Conservation (phyloP, 2,888 invertebrate species). For the Erannis defoliaria region DNA sequence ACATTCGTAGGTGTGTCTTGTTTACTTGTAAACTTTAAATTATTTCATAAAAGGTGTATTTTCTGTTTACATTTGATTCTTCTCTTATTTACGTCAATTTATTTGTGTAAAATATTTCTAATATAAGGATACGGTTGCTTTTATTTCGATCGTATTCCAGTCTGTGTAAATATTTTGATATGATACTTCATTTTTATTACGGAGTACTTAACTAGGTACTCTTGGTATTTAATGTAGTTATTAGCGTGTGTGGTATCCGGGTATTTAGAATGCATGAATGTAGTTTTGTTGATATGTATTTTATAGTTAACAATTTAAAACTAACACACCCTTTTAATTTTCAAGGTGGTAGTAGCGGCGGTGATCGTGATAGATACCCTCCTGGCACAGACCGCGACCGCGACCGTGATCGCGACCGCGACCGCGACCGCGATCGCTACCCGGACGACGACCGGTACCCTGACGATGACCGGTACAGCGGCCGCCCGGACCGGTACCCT, state of each 20-base stretch:
- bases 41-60: conserved; percentile 7
- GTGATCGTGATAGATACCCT: conserved; percentile 49
- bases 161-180: conserved; percentile 11
- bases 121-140: neutral
- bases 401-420: conserved; percentile 53
- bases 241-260: conserved; percentile 18
- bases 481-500: conserved; percentile 81
- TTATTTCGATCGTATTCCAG: neutral
- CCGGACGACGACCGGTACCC: conserved; percentile 85
- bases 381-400: conserved; percentile 43
- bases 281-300: conserved; percentile 2
- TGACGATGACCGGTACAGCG: conserved; percentile 77
- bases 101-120: conserved; percentile 4
- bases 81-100: conserved; percentile 9
- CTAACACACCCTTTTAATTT: conserved; percentile 45
- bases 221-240: conserved; percentile 1
- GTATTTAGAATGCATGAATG: conserved; percentile 21
- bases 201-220: neutral
- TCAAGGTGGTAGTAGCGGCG: conserved; percentile 76
- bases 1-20: conserved; percentile 12
- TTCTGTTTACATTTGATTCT: conserved; percentile 2
- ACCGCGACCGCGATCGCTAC: conserved; percentile 73
- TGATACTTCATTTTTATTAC: neutral
- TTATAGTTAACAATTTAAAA: neutral
- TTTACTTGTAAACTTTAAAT: conserved; percentile 6